Evolutionary conservation across 2,797 vertebrate species (phyloP), one percentile per base, ranked within the genome.

Genomic region (Argya squamiceps): DNA sequence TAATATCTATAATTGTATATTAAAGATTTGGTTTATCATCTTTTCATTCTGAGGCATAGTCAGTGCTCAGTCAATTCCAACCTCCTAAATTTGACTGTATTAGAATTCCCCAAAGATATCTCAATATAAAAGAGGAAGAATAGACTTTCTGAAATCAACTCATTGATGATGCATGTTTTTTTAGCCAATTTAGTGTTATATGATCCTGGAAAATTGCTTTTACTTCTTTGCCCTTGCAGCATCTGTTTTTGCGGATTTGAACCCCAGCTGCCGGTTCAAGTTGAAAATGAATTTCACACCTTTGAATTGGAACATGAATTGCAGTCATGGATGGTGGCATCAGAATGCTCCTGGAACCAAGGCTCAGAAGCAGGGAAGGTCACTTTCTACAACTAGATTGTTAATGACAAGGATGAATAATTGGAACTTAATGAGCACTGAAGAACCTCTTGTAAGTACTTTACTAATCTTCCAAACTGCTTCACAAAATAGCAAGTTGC

Each of bases 231-330:
- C 19, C 62, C 24, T 81, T 77, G 22, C 39, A 63, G 29, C 36
- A 50, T 65, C 58, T 49, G 34, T 64, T 85, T 85, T 68, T 56
- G 23, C 19, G 29, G 52, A 75, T 58, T 70, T 89, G 75, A 90
- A 90, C 53, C 39, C 37, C 34, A 85, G 70, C 53, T 95, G 34
- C 23, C 16, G 59, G 24, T 67, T 93, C 53, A 74, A 62, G 79
- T 67, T 68, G 78, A 92, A 97, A 97, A 96, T 83, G 15, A 71
- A 95, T 76, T 96, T 93, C 67, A 96, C 44, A 79, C 84, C 67
- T 96, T 71, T 83, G 69, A 93, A 83, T 47, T 39, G 75, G 14
- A 70, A 44, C 53, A 71, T 9, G 56, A 46, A 62, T 75, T 65
- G 64, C 13, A 91, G 52, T 50, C 60, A 62, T 44, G 77, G 63